Base-by-base conservation (phyloP, 2,113 vertebrate species). In the Brienomyrus longianalis region DNA sequence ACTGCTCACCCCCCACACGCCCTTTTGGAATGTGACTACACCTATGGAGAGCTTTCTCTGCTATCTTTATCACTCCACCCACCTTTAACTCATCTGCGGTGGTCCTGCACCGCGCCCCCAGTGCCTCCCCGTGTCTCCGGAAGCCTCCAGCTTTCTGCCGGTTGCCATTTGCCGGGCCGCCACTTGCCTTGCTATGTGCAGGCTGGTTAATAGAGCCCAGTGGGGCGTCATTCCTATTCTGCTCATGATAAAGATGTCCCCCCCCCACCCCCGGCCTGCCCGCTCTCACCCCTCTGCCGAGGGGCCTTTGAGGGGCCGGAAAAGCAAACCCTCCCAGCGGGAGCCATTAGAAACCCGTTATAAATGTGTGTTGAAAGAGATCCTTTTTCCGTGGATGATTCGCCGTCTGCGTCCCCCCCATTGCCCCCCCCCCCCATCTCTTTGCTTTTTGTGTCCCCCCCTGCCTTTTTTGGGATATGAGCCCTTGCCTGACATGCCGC, bases 281-380 rank as follows among this genome's bases (percentile, higher is more conserved):
- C 92, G 92, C 93, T 88, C 89, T 91, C 86, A 89, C 89, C 88
- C 89, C 92, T 93, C 91, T 90, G 93, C 93, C 93, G 91, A 93
- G 94, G 93, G 94, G 93, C 91, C 92, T 94, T 93, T 93, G 93
- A 95, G 94, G 94, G 94, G 93, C 93, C 92, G 90, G 93, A 93
- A 93, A 91, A 35, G 35, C n/a, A 91, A 51, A 43, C 74, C 87
- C 21, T 96, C 95, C 95, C 95, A 91, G 91, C 93, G 95, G 95
- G 96, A 94, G 93, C 94, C 95, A 96, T 96, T 96, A 96, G 93
- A 93, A 93, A 94, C 92, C 91, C 94, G 95, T 95, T 95, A 94
- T 95, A 94, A 96, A 95, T 94, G 94, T 93, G 92, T 94, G 93
- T 94, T 95, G 94, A 95, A 95, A 94, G 92, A 89, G 91, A 56